Evolutionary conservation across 1,140 invertebrate species (phyloP).

Genomic region (Meteorus sp.): DNA sequence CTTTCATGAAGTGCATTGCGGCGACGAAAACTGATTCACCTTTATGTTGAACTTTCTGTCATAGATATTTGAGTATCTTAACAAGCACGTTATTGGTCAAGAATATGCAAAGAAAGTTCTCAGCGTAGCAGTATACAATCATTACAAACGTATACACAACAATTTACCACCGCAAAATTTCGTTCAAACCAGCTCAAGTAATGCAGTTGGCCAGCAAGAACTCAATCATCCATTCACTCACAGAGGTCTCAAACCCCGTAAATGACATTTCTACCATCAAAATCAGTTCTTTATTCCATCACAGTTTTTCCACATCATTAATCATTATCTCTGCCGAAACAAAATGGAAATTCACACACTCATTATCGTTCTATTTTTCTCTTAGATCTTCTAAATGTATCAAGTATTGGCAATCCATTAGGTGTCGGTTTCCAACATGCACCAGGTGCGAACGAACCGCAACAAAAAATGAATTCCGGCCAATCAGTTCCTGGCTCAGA

Average conservation of each 20-base stretch:
- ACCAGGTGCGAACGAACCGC: constrained; percentile 39
- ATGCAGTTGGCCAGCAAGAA: constrained; percentile 65
- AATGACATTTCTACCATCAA: constrained; percentile 38
- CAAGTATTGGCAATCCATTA: constrained; percentile 72
- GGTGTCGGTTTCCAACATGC: constrained; percentile 55
- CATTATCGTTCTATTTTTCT: constrained; percentile 3
- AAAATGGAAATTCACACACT: neutral
- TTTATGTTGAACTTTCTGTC: constrained; percentile 35
- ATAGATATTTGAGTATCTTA: constrained; percentile 91
- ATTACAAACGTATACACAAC: constrained; percentile 97
- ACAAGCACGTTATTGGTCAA: constrained; percentile 97
- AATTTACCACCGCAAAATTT: constrained; percentile 72
- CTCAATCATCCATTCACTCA: constrained; percentile 73
- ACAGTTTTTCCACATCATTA: neutral
- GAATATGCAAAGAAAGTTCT: constrained; percentile 98
- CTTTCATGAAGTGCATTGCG: too few species aligned
- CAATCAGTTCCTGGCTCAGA: constrained; percentile 69
- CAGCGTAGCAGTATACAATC: constrained; percentile 98
- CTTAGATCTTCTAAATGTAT: constrained; percentile 82
- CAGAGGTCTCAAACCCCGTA: constrained; percentile 67
- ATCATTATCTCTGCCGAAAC: neutral
- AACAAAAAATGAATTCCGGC: constrained; percentile 36
- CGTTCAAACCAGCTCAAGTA: constrained; percentile 53
- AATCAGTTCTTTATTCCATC: constrained; percentile 1
- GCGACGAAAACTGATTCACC: too few species aligned